Conservation (phyloP, 2,797 vertebrate genomes). For the Pangasius djambal region DNA sequence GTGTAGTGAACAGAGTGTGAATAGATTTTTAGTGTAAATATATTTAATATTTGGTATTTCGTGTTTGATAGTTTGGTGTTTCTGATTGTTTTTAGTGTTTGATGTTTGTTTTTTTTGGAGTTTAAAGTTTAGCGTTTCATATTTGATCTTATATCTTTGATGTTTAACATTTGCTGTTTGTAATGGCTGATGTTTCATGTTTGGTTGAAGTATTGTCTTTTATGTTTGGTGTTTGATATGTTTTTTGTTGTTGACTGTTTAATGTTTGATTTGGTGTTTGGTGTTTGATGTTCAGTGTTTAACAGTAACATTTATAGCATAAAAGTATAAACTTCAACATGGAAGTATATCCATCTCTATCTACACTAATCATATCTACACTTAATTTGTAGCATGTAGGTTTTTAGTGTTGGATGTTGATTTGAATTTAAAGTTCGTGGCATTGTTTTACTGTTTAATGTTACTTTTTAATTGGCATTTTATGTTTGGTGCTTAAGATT, state of each 20-base stretch:
- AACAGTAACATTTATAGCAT: background rate
- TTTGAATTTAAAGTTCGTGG: background rate
- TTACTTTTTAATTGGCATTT: background rate
- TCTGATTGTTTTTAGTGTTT: background rate
- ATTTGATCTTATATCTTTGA: background rate
- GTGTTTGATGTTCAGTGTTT: slow-evolving; percentile 6
- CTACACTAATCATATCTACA: background rate
- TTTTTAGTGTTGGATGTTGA: background rate
- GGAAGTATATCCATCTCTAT: no score
- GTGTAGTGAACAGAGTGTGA: background rate
- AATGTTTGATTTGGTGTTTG: background rate
- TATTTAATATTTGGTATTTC: background rate
- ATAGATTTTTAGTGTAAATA: background rate
- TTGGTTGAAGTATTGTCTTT: background rate
- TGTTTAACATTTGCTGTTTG: background rate
- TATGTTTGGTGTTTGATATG: background rate
- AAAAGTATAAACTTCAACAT: background rate
- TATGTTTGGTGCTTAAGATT: background rate
- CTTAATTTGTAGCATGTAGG: background rate
- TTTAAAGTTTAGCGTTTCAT: background rate
- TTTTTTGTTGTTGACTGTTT: background rate
- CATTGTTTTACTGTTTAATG: background rate
- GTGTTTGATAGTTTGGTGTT: background rate
- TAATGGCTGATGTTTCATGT: background rate
- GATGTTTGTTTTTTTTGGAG: background rate